A percentile compares a stretch with the other conserved stretches of the same genome.
Conservation (phyloP, 2,797 vertebrate genomes). For the Acrocephalus scirpaceus region DNA sequence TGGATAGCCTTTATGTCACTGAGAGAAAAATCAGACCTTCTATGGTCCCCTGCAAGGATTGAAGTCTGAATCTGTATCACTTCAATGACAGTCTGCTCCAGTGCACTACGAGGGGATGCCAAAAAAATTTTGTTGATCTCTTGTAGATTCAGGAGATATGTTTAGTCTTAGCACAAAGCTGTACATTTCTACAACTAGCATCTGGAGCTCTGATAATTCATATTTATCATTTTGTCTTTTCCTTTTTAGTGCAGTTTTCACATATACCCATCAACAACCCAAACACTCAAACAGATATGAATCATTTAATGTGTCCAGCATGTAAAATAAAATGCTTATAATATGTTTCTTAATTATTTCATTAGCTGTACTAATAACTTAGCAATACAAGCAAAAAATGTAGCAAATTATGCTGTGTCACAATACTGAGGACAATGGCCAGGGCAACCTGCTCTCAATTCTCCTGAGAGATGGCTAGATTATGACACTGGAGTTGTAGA, state of each 20-base stretch:
- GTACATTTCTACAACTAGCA: neutral
- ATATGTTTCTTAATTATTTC: neutral
- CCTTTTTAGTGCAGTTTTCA: neutral
- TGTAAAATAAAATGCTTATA: neutral
- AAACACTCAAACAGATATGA: neutral
- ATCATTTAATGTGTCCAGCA: fast-evolving
- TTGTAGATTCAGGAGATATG: neutral
- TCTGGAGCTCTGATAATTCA: neutral
- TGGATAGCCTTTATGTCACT: neutral
- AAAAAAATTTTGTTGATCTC: neutral
- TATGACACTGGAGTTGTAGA: neutral
- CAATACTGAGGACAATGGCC: neutral
- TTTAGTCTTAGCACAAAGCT: neutral
- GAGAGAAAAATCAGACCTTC: neutral
- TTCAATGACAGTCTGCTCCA: neutral
- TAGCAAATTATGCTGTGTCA: neutral
- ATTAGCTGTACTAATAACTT: neutral
- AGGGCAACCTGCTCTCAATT: neutral
- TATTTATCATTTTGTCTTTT: neutral
- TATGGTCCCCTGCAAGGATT: neutral
- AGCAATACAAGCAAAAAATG: neutral
- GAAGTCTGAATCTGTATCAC: neutral
- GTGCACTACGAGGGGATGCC: fast-evolving
- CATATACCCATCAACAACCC: fast-evolving
- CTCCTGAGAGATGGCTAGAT: neutral